A percentile compares a stretch with the other conserved stretches of the same genome.
Evolutionary conservation across 1,140 invertebrate genomes (phyloP).

Genomic region (Drosophila triauraria): DNA sequence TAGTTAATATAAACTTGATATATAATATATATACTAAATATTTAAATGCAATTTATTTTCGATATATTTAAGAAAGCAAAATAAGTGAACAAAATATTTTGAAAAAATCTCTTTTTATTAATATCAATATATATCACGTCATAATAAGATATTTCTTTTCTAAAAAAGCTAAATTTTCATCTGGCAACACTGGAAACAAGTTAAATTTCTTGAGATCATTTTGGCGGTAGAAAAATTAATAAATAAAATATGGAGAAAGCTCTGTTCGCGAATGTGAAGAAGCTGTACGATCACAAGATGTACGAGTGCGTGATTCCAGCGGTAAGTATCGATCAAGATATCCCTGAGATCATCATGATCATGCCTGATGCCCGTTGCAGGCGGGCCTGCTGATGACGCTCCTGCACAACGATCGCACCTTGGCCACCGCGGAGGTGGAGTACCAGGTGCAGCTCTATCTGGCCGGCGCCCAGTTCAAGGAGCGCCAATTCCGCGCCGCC

Average conservation of each 20-base stretch:
- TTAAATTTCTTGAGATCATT: not conserved
- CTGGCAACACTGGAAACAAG: too few relatives aligned
- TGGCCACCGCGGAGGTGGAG: slow-evolving; percentile 72
- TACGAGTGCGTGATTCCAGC: slow-evolving; percentile 74
- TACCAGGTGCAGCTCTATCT: slow-evolving; percentile 72
- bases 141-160: too few relatives aligned
- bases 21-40: too few relatives aligned
- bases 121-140: too few relatives aligned
- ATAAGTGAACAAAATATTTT: too few relatives aligned
- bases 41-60: too few relatives aligned
- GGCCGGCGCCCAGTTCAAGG: slow-evolving; percentile 58
- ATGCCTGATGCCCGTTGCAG: slow-evolving; percentile 27
- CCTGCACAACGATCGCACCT: slow-evolving; percentile 68
- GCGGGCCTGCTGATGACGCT: slow-evolving; percentile 68
- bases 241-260: slow-evolving; percentile 65
- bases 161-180: too few relatives aligned
- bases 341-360: not conserved
- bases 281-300: slow-evolving; percentile 73
- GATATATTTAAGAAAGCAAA: too few relatives aligned
- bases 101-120: too few relatives aligned
- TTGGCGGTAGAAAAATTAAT: not conserved
- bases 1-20: too few relatives aligned
- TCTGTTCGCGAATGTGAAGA: slow-evolving; percentile 72
- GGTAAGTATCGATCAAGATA: slow-evolving; percentile 33
- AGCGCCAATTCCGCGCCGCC: slow-evolving; percentile 61